Percentiles rank a stretch among this genome's conserved stretches.
Conservation (phyloP, 1,140 invertebrate genomes). For the Atta colombica region DNA sequence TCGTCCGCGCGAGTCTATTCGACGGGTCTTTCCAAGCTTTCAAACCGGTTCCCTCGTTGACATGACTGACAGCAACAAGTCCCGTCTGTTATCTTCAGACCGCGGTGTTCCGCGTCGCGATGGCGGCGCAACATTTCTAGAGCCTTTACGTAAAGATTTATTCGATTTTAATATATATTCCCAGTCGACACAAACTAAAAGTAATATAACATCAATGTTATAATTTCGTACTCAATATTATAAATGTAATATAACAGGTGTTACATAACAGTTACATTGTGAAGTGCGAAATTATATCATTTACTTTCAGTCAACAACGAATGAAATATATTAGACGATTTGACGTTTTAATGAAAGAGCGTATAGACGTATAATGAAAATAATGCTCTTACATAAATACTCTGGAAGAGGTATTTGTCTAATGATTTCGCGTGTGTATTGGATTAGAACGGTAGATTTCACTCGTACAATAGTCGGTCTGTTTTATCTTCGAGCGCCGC, state of each 20-base stretch:
- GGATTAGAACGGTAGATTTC: slow-evolving; percentile 18
- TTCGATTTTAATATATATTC: slow-evolving; percentile 7
- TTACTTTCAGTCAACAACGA: too few relatives aligned
- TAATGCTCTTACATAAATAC: not conserved
- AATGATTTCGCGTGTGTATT: slow-evolving; percentile 5
- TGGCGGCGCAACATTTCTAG: slow-evolving; percentile 16
- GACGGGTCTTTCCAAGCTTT: slow-evolving; percentile 7
- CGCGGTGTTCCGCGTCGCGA: not conserved
- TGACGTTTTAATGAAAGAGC: not conserved
- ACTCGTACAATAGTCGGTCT: slow-evolving; percentile 26
- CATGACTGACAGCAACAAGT: slow-evolving; percentile 58
- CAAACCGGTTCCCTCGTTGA: slow-evolving; percentile 53
- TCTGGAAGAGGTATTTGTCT: not conserved
- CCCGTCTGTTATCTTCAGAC: slow-evolving; percentile 31
- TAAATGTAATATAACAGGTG: too few relatives aligned
- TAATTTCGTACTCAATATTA: too few relatives aligned
- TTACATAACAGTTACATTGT: too few relatives aligned
- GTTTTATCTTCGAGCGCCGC: slow-evolving; percentile 6
- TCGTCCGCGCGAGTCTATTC: slow-evolving; percentile 24
- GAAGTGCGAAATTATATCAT: too few relatives aligned
- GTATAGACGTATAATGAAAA: not conserved
- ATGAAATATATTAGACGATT: not conserved
- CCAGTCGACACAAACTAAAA: too few relatives aligned
- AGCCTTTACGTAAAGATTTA: slow-evolving; percentile 19
- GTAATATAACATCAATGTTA: too few relatives aligned